Base-by-base conservation (phyloP, 2,797 vertebrate genomes). In the Gymnothorax reevesii region DNA sequence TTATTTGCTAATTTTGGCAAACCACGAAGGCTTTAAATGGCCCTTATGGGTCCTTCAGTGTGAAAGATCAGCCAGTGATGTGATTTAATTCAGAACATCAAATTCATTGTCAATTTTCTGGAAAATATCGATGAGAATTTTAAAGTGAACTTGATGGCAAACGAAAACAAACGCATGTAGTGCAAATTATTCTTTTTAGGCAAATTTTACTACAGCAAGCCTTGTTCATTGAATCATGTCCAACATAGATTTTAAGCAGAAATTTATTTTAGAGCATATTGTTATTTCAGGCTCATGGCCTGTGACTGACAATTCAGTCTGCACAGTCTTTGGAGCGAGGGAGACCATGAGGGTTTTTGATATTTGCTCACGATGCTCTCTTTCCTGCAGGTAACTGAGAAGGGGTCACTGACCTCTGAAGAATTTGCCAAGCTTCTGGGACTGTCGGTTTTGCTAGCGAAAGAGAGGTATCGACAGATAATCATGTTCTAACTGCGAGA, bases 371-470 rank as follows among this genome's bases (percentile, higher is more conserved):
- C 25, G 59, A 13, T 9, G 55, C 57, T 13, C 87, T 54, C 0
- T 90, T 86, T 87, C 85, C 86, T 2, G 54, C 91, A 99, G 99
- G 98, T 99, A 80, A 94, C 97, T 88, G 98, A 99, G 42, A 99
- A 97, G 91, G 98, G 98, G 52, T 99, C 98, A 27, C 92, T 99
- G 88, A 99, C 98, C 27, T 97, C 98, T 9, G 98, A 99, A 62
- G 99, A 99, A 93, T 99, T 99, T 94, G 98, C 98, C 66, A 99
- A 99, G 91, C 96, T 99, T 17, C 92, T 99, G 87, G 98, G 99
- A 88, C 97, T 99, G 91, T 99, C 99, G 86, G 98, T 99, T 92
- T 97, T 99, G 82, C 95, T 99, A 86, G 97, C 98, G 83, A 99
- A 99, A 95, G 99, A 99, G 89, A 96, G 99, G 98, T 98, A 91